phyloP scores from a whole-genome alignment of 2,888 invertebrate genomes.

The Steinernema carpocapsae region DNA sequence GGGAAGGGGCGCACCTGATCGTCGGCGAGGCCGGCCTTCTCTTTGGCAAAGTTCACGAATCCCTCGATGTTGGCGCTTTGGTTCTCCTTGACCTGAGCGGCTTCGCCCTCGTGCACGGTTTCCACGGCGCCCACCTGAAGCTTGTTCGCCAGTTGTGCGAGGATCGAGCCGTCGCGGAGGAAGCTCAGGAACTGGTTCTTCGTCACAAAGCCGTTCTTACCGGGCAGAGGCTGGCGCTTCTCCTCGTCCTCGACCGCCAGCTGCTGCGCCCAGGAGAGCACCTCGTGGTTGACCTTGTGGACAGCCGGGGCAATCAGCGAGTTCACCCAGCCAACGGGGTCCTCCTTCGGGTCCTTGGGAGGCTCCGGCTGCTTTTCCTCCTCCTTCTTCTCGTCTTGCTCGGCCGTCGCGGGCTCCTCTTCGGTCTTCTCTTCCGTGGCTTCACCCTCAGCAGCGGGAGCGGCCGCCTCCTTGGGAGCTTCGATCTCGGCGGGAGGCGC shows the following conservation, averaged over 20 bases:
- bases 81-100: constrained; percentile 59
- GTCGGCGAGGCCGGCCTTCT: constrained; percentile 54
- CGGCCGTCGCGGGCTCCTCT: not conserved
- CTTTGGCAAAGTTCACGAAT: constrained; percentile 62
- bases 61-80: constrained; percentile 63
- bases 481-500: constrained; percentile 26
- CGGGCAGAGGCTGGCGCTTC: constrained; percentile 58
- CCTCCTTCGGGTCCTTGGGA: constrained; percentile 61
- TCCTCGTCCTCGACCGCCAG: constrained; percentile 58
- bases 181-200: constrained; percentile 63
- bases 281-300: constrained; percentile 63
- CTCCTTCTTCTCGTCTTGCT: constrained; percentile 17
- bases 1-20: constrained; percentile 46
- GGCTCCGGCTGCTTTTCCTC: constrained; percentile 56
- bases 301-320: constrained; percentile 64
- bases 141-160: constrained; percentile 63
- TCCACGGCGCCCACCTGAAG: constrained; percentile 49
- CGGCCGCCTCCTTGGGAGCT: constrained; percentile 25
- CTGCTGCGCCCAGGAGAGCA: constrained; percentile 62
- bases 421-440: not conserved
- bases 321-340: constrained; percentile 62
- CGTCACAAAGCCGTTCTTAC: constrained; percentile 61
- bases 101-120: constrained; percentile 58
- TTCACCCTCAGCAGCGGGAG: constrained; percentile 6
- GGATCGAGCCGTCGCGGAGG: constrained; percentile 61